Evolutionary conservation across 2,113 vertebrate species (phyloP).

Genomic region (Tympanuchus pallidicinctus): DNA sequence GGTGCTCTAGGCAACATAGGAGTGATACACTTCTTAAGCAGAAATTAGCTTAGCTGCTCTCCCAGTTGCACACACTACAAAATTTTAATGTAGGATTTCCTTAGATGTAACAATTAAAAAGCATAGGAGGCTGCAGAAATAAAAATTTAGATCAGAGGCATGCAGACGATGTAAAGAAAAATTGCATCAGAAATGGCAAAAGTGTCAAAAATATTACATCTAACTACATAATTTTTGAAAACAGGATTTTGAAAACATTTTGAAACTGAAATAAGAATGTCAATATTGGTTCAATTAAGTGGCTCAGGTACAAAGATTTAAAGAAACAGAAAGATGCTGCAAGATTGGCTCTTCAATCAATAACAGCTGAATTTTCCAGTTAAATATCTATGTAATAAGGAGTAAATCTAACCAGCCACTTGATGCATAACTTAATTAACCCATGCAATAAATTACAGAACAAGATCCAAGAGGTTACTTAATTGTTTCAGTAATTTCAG

Average conservation of each 20-base stretch:
- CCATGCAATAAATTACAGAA: conserved; percentile 15
- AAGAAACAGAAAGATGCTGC: neutral
- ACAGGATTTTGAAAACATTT: neutral
- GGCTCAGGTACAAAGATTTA: neutral
- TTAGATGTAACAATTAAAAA: neutral
- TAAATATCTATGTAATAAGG: neutral
- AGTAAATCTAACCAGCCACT: conserved; percentile 3
- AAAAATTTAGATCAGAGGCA: neutral
- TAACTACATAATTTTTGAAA: neutral
- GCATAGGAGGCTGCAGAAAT: neutral
- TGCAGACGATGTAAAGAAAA: neutral
- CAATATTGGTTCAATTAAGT: neutral
- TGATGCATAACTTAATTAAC: neutral
- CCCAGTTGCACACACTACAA: neutral
- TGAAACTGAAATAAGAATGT: neutral
- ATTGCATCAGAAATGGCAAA: neutral
- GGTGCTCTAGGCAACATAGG: neutral
- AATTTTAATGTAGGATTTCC: neutral
- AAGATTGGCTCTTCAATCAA: neutral
- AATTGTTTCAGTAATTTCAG: neutral
- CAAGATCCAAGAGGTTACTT: neutral
- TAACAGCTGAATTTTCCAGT: neutral
- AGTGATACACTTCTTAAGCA: neutral
- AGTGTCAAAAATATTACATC: neutral
- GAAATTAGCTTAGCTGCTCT: neutral